Conservation (phyloP, 2,797 vertebrate genomes). For the Typhlichthys subterraneus region DNA sequence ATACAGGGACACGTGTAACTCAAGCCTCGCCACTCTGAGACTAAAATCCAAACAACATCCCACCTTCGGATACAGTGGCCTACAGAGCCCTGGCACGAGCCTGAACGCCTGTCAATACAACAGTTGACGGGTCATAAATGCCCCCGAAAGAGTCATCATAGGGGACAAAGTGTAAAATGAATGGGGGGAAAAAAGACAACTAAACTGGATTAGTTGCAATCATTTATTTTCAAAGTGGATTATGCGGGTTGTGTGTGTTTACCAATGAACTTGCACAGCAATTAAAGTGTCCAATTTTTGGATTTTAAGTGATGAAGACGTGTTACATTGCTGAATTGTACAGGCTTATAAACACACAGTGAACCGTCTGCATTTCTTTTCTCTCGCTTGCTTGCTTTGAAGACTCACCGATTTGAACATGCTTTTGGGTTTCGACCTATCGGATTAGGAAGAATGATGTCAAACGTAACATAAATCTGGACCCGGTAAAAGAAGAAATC, state of each 20-base stretch:
- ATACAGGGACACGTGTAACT: constrained; percentile 98
- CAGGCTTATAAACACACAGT: constrained; percentile 56
- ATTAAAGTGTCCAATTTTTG: constrained; percentile 73
- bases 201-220: constrained; percentile 90
- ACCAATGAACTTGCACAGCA: constrained; percentile 86
- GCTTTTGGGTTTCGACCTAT: constrained; percentile 24
- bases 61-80: constrained; percentile 91
- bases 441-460: constrained; percentile 40
- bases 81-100: constrained; percentile 91
- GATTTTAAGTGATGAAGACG: constrained; percentile 73
- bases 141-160: constrained; percentile 1
- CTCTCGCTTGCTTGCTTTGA: constrained; percentile 42
- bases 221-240: constrained; percentile 78
- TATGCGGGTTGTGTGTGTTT: constrained; percentile 88
- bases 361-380: constrained; percentile 38
- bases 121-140: constrained; percentile 83
- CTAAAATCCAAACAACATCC: constrained; percentile 98
- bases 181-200: constrained; percentile 31
- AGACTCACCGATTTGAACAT: constrained; percentile 43
- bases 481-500: constrained; percentile 42
- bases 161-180: constrained; percentile 51
- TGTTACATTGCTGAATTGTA: constrained; percentile 76
- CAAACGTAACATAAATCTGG: constrained; percentile 38
- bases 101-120: constrained; percentile 98
- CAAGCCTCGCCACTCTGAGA: constrained; percentile 93